These are phyloP conservation scores for Rhopalosiphum maidis DNA, from an alignment of 1,140 invertebrate genomes.

Conservation along the genomic window DNA sequence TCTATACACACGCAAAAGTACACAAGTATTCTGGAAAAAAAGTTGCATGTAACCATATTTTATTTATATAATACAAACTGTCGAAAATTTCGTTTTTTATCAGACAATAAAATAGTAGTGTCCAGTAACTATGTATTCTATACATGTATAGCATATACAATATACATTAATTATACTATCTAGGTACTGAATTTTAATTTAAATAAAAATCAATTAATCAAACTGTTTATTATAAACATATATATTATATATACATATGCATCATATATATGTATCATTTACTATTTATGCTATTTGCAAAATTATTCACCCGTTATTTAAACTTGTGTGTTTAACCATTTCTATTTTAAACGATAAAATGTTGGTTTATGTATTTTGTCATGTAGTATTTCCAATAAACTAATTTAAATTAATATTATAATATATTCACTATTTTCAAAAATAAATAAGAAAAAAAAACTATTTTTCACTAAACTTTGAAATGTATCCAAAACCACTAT, in stretches of 20 bases:
- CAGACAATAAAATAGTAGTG: not conserved
- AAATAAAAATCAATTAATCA: not conserved
- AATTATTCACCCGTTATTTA: not conserved
- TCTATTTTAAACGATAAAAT: not conserved
- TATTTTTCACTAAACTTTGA: not conserved
- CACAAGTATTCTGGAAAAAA: not conserved
- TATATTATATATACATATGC: not conserved
- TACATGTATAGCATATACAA: too few relatives aligned
- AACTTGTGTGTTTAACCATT: not conserved
- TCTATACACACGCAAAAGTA: not conserved
- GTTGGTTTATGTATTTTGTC: not conserved
- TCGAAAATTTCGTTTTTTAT: not conserved
- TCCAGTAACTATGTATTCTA: not conserved
- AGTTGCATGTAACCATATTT: not conserved
- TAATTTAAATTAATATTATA: not conserved
- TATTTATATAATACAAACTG: not conserved
- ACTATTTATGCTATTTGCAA: not conserved
- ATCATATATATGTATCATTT: not conserved
- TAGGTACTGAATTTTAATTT: not conserved
- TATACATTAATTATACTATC: not conserved
- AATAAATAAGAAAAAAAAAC: not conserved
- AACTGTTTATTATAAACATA: too few relatives aligned
- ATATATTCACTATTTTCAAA: not conserved
- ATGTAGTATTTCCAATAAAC: not conserved
- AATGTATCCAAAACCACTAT: not conserved